Conservation (phyloP, 2,888 invertebrate genomes). For the Diploptera punctata region DNA sequence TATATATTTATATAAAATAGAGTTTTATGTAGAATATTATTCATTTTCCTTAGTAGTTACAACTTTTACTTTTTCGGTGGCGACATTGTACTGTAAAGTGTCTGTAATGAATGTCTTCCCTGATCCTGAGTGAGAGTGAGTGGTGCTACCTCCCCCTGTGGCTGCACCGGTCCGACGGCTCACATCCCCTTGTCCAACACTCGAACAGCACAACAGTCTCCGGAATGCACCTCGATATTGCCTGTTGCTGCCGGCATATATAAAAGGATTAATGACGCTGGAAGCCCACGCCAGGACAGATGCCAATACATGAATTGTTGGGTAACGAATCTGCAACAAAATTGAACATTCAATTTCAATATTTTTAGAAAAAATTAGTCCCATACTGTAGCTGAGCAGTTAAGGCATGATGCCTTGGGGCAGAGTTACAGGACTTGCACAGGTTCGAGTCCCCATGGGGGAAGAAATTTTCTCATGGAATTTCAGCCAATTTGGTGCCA, state of each 20-base stretch:
- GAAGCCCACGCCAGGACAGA: conserved; percentile 91
- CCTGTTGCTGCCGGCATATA: conserved; percentile 88
- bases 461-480: no score
- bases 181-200: not conserved
- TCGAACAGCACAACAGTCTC: conserved; percentile 47
- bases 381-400: no score
- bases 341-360: no score
- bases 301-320: conserved; percentile 81
- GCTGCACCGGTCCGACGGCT: not conserved
- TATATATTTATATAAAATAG: no score
- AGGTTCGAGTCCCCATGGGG: no score
- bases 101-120: conserved; percentile 49
- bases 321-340: conserved; percentile 55
- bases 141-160: conserved; percentile 28
- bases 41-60: not conserved
- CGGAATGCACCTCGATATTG: conserved; percentile 69
- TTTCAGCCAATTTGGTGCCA: no score
- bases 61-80: conserved; percentile 44
- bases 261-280: conserved; percentile 87
- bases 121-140: conserved; percentile 47
- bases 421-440: no score
- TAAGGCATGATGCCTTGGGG: no score
- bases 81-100: conserved; percentile 47
- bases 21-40: no score
- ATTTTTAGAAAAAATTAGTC: no score